These are phyloP conservation scores for Trissolcus basalis DNA, from an alignment of 1,140 invertebrate genomes.

Conservation along the genomic window DNA sequence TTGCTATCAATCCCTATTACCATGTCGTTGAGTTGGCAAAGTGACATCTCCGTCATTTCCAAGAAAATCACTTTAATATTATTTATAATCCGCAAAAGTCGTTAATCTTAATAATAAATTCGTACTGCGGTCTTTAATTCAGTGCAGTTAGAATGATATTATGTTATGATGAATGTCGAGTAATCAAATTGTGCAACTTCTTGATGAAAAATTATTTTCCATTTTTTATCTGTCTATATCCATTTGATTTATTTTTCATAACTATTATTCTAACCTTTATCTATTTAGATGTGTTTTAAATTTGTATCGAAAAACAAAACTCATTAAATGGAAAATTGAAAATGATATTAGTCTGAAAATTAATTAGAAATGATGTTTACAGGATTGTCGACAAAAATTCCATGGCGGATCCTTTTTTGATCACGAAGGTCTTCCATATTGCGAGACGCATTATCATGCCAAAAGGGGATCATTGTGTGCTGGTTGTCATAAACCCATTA, in stretches of 20 bases:
- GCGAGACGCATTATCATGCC: slow-evolving; percentile 98
- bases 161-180: too few relatives aligned
- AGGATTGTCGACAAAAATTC: slow-evolving; percentile 96
- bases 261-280: too few relatives aligned
- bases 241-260: too few relatives aligned
- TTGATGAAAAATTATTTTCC: too few relatives aligned
- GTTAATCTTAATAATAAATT: too few relatives aligned
- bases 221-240: too few relatives aligned
- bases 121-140: too few relatives aligned
- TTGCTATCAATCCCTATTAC: slow-evolving; percentile 20
- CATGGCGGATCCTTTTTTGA: slow-evolving; percentile 96
- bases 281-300: too few relatives aligned
- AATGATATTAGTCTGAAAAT: background rate
- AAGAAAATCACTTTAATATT: slow-evolving; percentile 21
- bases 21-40: slow-evolving; percentile 22
- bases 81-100: background rate
- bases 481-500: slow-evolving; percentile 97
- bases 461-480: slow-evolving; percentile 97
- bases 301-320: background rate
- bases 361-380: slow-evolving; percentile 58
- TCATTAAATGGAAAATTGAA: too few relatives aligned
- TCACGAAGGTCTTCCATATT: slow-evolving; percentile 97
- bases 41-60: slow-evolving; percentile 20
- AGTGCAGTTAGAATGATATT: too few relatives aligned
- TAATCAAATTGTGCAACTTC: background rate